A percentile compares a stretch with the other conserved stretches of the same genome.
phyloP scores from a whole-genome alignment of 2,888 invertebrate genomes.

The Megastigmus dorsalis region DNA sequence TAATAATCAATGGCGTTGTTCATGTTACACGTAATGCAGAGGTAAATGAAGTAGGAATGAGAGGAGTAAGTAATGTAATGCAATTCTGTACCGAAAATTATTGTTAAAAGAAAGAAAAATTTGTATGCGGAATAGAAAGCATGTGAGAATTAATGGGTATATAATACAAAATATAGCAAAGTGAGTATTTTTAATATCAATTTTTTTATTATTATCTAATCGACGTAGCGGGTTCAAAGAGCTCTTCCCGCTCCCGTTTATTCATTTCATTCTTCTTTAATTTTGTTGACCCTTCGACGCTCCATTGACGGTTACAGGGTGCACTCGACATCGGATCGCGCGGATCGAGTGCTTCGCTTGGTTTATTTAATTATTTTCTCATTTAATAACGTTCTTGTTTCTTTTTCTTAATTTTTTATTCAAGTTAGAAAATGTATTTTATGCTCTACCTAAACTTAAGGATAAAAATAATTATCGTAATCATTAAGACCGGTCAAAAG shows the following conservation, averaged over 20 bases:
- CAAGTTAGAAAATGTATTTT: slow-evolving; percentile 63
- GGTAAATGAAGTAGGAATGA: background rate
- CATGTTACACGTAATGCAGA: background rate
- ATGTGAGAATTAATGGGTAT: slow-evolving; percentile 28
- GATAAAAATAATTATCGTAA: slow-evolving; percentile 61
- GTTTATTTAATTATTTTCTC: slow-evolving; percentile 14
- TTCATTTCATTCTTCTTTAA: slow-evolving; percentile 14
- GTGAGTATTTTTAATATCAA: slow-evolving; percentile 54
- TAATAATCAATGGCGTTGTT: slow-evolving; percentile 9
- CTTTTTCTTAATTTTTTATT: slow-evolving; percentile 47
- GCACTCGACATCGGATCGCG: slow-evolving; percentile 6
- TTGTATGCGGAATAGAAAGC: slow-evolving; percentile 23
- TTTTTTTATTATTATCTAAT: slow-evolving; percentile 64
- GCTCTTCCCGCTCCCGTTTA: slow-evolving; percentile 35
- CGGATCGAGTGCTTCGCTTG: slow-evolving; percentile 5
- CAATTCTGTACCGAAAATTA: no score
- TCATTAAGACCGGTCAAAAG: slow-evolving; percentile 60
- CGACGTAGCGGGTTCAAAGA: slow-evolving; percentile 59
- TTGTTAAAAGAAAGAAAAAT: slow-evolving; percentile 10
- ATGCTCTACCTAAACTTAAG: slow-evolving; percentile 63
- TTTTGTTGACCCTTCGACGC: slow-evolving; percentile 27
- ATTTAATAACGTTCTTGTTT: background rate
- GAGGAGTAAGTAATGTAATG: background rate
- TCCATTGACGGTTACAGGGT: slow-evolving; percentile 33
- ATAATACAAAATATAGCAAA: slow-evolving; percentile 49